Evolutionary conservation across 2,797 vertebrate genomes (phyloP).

Genomic region (Antennarius maculatus): DNA sequence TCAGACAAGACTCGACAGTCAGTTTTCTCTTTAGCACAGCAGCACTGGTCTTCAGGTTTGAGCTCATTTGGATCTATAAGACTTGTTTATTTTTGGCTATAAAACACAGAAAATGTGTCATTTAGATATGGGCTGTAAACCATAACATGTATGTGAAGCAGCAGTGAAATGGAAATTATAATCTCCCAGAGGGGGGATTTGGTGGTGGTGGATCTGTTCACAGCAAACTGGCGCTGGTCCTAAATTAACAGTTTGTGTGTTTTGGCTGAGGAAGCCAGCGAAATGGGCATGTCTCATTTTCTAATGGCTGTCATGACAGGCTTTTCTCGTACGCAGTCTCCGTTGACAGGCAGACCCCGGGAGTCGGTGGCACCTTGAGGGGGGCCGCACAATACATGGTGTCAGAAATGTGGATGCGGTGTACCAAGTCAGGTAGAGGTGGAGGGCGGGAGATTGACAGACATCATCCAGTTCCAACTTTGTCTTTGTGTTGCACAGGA

Average conservation of each 20-base stretch:
- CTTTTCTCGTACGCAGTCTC: constrained; percentile 55
- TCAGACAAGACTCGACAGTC: constrained; percentile 16
- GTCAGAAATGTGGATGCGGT: constrained; percentile 43
- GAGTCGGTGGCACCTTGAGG: constrained; percentile 42
- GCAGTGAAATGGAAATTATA: constrained; percentile 60
- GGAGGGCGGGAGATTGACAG: constrained; percentile 46
- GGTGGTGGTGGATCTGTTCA: constrained; percentile 52
- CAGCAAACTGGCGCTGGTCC: constrained; percentile 45
- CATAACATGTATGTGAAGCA: constrained; percentile 32
- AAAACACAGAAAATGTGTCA: constrained; percentile 23
- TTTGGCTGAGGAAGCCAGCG: constrained; percentile 54
- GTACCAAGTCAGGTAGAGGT: constrained; percentile 27
- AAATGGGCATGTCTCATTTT: constrained; percentile 52
- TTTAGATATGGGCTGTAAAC: constrained; percentile 24
- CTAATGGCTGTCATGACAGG: constrained; percentile 65
- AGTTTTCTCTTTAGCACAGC: constrained; percentile 55
- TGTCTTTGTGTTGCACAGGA: constrained; percentile 38
- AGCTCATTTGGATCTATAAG: constrained; percentile 17
- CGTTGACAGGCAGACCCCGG: constrained; percentile 60
- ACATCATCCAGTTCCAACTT: constrained; percentile 29
- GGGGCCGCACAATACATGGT: constrained; percentile 23
- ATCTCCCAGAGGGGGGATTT: constrained; percentile 43
- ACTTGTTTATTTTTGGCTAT: constrained; percentile 12
- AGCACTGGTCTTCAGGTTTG: constrained; percentile 17
- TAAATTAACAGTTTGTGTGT: constrained; percentile 64